Percentiles rank a stretch among this genome's conserved stretches.
Conservation (phyloP, 2,888 invertebrate species). For the Orgyia antiqua region DNA sequence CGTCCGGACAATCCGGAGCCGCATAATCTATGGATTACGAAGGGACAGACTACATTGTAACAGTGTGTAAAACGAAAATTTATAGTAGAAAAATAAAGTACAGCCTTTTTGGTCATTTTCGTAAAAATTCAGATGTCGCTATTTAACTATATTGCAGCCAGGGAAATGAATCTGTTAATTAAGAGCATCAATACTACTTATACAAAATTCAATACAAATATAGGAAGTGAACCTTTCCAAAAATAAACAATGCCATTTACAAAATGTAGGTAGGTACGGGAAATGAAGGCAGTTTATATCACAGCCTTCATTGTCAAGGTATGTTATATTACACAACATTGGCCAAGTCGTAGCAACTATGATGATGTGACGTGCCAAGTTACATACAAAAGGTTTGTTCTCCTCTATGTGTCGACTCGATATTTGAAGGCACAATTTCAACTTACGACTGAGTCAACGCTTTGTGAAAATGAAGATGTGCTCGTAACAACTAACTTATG, state of each 20-base stretch:
- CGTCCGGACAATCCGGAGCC: constrained; percentile 28
- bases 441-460: constrained; percentile 16
- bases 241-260: too few species aligned
- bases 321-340: not conserved
- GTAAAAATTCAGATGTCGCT: too few species aligned
- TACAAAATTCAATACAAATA: too few species aligned
- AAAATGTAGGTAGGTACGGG: too few species aligned
- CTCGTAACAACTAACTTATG: not conserved
- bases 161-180: too few species aligned
- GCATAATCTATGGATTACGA: constrained; percentile 44
- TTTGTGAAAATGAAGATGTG: constrained; percentile 14
- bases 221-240: too few species aligned
- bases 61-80: constrained; percentile 31
- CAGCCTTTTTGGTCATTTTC: too few species aligned
- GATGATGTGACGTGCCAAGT: constrained; percentile 12
- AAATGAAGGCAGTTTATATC: too few species aligned
- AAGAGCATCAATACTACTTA: too few species aligned
- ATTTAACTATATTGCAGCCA: too few species aligned
- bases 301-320: too few species aligned
- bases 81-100: constrained; percentile 21
- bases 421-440: constrained; percentile 21
- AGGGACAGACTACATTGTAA: constrained; percentile 35
- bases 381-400: constrained; percentile 11
- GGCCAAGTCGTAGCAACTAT: constrained; percentile 4
- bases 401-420: constrained; percentile 14